Percentiles rank a stretch among this genome's conserved stretches.
These are phyloP conservation scores for Drosophila borborema DNA, from an alignment of 2,888 invertebrate genomes.

Conservation along the genomic window DNA sequence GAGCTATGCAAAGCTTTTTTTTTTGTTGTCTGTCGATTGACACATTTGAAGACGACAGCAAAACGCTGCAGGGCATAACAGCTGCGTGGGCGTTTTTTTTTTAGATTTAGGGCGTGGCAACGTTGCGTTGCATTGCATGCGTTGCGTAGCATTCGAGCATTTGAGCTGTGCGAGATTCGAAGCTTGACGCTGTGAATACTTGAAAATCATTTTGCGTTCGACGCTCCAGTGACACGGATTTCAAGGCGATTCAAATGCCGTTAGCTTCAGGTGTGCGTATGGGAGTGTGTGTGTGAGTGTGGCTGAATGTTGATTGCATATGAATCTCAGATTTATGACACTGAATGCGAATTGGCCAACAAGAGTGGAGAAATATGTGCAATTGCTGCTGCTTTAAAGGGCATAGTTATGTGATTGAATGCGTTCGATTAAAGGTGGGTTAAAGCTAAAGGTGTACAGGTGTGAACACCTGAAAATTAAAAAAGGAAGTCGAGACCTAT, in stretches of 20 bases:
- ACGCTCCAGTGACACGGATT: constrained; percentile 59
- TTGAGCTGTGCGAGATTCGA: constrained; percentile 6
- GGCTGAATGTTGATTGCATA: not conserved
- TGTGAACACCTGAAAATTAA: no score
- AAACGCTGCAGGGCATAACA: constrained; percentile 15
- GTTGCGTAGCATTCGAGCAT: constrained; percentile 37
- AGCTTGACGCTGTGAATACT: constrained; percentile 27
- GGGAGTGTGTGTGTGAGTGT: not conserved
- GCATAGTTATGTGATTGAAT: not conserved
- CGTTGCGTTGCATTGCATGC: constrained; percentile 33
- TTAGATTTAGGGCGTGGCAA: constrained; percentile 35
- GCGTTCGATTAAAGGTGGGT: not conserved
- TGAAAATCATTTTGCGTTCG: constrained; percentile 48
- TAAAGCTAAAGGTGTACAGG: not conserved
- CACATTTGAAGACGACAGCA: constrained; percentile 62
- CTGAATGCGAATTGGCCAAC: constrained; percentile 13
- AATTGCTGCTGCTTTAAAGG: not conserved
- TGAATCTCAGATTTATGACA: constrained; percentile 10
- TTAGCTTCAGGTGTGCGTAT: constrained; percentile 14
- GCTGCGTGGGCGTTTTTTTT: constrained; percentile 10
- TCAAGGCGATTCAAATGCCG: constrained; percentile 41
- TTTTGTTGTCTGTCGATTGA: constrained; percentile 23
- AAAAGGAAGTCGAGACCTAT: not conserved
- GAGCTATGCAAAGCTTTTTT: constrained; percentile 32
- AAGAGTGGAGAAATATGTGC: not conserved